Evolutionary conservation across 1,140 invertebrate species (phyloP), one percentile per base, ranked within the genome.

Genomic region (Stegodyphus mimosarum): DNA sequence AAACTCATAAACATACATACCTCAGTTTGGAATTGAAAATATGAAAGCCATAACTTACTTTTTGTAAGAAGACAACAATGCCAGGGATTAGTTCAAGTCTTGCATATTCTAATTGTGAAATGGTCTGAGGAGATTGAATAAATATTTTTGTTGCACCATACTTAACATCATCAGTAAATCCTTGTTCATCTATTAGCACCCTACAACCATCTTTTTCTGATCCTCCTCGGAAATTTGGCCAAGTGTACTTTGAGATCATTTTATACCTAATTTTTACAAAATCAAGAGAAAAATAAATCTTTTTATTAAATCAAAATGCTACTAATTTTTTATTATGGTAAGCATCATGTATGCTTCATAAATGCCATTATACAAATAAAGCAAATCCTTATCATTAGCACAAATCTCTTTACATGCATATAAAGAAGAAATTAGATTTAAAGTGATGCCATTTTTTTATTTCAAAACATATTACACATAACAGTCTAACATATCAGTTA

Each of bases 91-190:
- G 92, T 79, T 87, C 74, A 18, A 90, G 88, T 81, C 91, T 89
- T 89, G 93, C 92, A 89, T 95, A 94, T 91, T 99, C 98, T 87
- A 99, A 90, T 1, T 94, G 92, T 90, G 98, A 98, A 5, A 99
- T 91, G 0, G 97, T 98, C 87, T 93, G 93, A 1, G 98, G 97
- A 17, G 95, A 94, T 88, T 96, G 93, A 87, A 98, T 97, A 90
- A 98, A 98, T 85, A 98, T 93, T 90, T 98, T 98, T 5, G 96
- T 96, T 89, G 94, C 95, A 90, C 97, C 97, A 93, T 97, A 94
- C 86, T 93, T 91, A 6, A 98, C 97, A 89, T 99, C 98, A 86
- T 94, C 90, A 0, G 92, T 91, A 85, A 97, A 94, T 48, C 93
- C 93, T 89, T 95, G 93, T 88, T 97, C 95, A 64, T 95, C 92